Evolutionary conservation across 2,113 vertebrate genomes (phyloP).

Genomic region (Neodontobutis hainanensis): DNA sequence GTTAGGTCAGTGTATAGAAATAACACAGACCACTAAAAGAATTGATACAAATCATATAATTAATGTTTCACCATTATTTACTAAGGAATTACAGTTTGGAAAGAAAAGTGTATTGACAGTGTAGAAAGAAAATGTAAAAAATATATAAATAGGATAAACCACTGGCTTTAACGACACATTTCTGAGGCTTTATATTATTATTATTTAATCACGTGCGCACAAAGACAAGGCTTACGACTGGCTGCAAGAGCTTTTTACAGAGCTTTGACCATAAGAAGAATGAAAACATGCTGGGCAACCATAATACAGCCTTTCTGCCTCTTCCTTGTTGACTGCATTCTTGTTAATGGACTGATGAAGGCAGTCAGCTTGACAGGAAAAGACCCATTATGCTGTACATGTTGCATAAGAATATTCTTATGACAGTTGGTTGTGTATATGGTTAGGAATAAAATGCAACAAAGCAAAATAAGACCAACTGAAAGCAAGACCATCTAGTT

Average conservation of each 20-base stretch:
- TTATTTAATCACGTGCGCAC: background rate
- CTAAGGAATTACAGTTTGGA: background rate
- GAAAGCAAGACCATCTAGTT: background rate
- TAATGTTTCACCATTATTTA: too few species aligned
- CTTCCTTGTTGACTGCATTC: constrained; percentile 39
- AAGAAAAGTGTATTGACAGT: too few species aligned
- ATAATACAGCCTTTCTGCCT: constrained; percentile 20
- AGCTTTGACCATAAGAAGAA: constrained; percentile 4
- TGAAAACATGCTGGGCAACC: background rate
- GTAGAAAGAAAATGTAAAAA: too few species aligned
- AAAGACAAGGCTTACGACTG: background rate
- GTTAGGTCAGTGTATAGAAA: background rate
- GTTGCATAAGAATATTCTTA: constrained; percentile 42
- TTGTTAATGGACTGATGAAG: constrained; percentile 29
- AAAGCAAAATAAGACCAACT: constrained; percentile 23
- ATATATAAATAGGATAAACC: too few species aligned
- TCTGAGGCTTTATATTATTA: background rate
- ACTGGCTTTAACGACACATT: background rate
- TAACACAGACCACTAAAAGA: too few species aligned
- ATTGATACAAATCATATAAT: too few species aligned
- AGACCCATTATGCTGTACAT: constrained; percentile 32
- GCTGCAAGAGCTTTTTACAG: constrained; percentile 14
- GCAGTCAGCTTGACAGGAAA: constrained; percentile 43
- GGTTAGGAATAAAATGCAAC: constrained; percentile 11
- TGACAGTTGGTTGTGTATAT: constrained; percentile 19